Base-by-base conservation (phyloP, 2,797 vertebrate genomes). In the Microctenopoma lineatum region DNA sequence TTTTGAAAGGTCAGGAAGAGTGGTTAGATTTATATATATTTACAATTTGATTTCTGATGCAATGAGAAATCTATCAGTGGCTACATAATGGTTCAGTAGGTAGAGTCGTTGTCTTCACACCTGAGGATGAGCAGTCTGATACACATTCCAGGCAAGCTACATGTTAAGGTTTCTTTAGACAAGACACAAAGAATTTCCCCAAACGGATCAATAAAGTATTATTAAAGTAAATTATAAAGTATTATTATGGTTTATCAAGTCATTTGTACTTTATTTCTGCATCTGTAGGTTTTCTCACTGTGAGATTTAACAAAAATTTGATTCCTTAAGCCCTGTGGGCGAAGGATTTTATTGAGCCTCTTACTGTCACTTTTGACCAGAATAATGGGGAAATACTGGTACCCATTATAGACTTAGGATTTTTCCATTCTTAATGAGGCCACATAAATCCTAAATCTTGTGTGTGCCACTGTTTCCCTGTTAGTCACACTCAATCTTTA, bases 361-460 rank as follows among this genome's bases (percentile, higher is more conserved):
- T 51, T 21, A 11, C 32, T 47, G 46, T 59, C 52, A 42, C 50
- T 50, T 54, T 47, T 52, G 27, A 63, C 55, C 46, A 66, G 4
- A 69, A 68, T 62, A 15, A 73, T 21, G 41, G 47, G 66, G 53
- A 77, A 66, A 83, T 42, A 56, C 29, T 50, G 59, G 27, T 50
- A 60, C 38, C 58, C 32, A 55, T 79, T 73, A 72, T 53, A 75
- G 70, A 64, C 61, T 46, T 75, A 56, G 66, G 77, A 32, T 46
- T 82, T 70, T 69, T 57, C 56, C n/a, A 26, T 61, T 66, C 25
- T 64, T 77, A 73, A 66, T 71, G 59, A 79, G 48, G 55, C 45
- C 54, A 67, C 36, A 80, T 44, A 44, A 58, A 72, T 60, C 59
- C 42, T 34, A 60, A 81, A 65, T 60, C 60, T 56, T 48, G 42